These are phyloP conservation scores for Diploptera punctata DNA, from an alignment of 2,888 invertebrate genomes.

Conservation along the genomic window DNA sequence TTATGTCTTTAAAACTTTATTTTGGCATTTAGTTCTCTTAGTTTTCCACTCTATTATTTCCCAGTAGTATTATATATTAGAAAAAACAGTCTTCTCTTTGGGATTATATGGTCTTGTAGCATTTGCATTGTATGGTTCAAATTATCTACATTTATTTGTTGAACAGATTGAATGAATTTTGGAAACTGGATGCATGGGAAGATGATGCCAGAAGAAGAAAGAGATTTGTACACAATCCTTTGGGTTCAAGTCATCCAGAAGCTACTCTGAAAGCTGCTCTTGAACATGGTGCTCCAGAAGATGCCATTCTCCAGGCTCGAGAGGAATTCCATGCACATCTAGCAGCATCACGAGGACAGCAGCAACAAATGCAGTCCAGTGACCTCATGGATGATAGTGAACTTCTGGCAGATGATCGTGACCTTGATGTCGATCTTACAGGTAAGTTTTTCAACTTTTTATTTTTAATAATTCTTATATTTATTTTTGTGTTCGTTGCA, in stretches of 20 bases:
- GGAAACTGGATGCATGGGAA: slow-evolving; percentile 99
- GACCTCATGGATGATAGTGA: slow-evolving; percentile 95
- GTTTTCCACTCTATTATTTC: no score
- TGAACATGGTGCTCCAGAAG: slow-evolving; percentile 85
- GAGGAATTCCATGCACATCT: slow-evolving; percentile 95
- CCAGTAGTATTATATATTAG: no score
- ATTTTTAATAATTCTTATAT: no score
- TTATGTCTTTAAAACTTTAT: no score
- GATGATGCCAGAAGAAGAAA: slow-evolving; percentile 96
- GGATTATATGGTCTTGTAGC: no score
- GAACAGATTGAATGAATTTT: slow-evolving; percentile 68
- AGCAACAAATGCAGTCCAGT: slow-evolving; percentile 74
- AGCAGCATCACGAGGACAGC: slow-evolving; percentile 76
- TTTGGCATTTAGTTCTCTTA: no score
- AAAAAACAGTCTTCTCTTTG: no score
- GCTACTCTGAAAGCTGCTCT: slow-evolving; percentile 84
- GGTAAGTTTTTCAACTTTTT: slow-evolving; percentile 59
- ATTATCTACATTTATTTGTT: neutral
- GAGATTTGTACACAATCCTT: slow-evolving; percentile 93
- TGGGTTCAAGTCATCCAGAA: slow-evolving; percentile 92
- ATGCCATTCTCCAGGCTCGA: slow-evolving; percentile 91
- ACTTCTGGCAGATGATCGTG: slow-evolving; percentile 86
- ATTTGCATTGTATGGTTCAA: no score
- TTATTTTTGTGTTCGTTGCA: neutral
- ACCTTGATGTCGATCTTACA: slow-evolving; percentile 84